Conservation (phyloP, 2,113 vertebrate species). For the Myanophis thanlyinensis region DNA sequence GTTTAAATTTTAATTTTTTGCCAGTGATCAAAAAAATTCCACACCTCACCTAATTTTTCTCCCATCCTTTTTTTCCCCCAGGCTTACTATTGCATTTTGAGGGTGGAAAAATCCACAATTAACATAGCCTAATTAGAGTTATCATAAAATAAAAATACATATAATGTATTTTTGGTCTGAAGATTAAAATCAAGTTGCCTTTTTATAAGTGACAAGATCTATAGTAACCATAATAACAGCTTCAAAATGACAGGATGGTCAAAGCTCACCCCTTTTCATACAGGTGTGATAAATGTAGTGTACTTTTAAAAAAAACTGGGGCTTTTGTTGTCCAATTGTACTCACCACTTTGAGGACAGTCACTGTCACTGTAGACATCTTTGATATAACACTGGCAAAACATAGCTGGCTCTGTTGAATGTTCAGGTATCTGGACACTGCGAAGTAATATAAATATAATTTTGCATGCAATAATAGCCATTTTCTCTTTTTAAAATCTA, state of each 20-base stretch:
- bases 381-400: background rate
- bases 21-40: background rate
- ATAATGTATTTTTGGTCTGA: background rate
- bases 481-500: background rate
- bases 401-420: background rate
- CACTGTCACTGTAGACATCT: background rate
- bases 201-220: background rate
- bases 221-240: background rate
- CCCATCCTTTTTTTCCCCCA: background rate
- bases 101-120: background rate
- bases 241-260: background rate
- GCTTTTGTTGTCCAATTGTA: background rate
- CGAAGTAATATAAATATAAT: background rate
- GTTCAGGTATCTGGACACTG: background rate
- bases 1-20: background rate
- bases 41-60: background rate
- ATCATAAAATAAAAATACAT: background rate
- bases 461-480: background rate
- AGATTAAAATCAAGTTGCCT: background rate
- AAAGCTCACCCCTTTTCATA: background rate
- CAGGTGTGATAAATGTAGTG: background rate
- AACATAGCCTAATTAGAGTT: background rate
- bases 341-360: background rate
- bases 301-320: background rate
- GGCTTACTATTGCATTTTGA: background rate